Conservation (phyloP, 2,888 invertebrate species). For the Heterodera filipjevi region DNA sequence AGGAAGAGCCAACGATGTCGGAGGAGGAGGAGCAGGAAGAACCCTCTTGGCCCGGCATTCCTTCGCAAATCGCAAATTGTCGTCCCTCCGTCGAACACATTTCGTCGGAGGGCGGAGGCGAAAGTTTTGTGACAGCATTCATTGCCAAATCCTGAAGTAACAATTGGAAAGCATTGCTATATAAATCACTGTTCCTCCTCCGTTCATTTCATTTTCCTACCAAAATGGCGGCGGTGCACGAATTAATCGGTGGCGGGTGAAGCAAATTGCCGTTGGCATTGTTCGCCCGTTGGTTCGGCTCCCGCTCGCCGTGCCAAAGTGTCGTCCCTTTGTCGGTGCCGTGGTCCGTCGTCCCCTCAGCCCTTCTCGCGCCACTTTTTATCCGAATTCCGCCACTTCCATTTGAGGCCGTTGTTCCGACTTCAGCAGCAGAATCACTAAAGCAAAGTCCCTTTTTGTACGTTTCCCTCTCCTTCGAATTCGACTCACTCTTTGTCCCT, state of each 20-base stretch:
- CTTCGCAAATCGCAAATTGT: neutral
- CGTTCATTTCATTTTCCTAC: neutral
- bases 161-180: neutral
- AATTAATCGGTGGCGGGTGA: constrained; percentile 13
- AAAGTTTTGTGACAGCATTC: constrained; percentile 8
- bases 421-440: neutral
- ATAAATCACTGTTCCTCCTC: neutral
- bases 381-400: neutral
- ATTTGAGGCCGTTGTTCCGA: neutral
- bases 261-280: neutral
- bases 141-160: constrained; percentile 7
- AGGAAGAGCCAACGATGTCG: neutral
- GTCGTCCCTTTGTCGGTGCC: neutral
- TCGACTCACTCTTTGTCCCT: constrained; percentile 27
- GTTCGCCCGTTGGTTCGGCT: neutral
- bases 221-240: constrained; percentile 28
- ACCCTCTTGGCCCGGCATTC: neutral
- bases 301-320: neutral
- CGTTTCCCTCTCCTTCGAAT: neutral
- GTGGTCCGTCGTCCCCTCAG: neutral
- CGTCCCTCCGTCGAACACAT: neutral
- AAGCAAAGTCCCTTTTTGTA: neutral
- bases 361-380: neutral
- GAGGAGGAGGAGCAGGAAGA: constrained; percentile 4
- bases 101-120: neutral